These are phyloP conservation scores for Prunella fulvescens DNA, from an alignment of 2,113 vertebrate species.

Conservation along the genomic window DNA sequence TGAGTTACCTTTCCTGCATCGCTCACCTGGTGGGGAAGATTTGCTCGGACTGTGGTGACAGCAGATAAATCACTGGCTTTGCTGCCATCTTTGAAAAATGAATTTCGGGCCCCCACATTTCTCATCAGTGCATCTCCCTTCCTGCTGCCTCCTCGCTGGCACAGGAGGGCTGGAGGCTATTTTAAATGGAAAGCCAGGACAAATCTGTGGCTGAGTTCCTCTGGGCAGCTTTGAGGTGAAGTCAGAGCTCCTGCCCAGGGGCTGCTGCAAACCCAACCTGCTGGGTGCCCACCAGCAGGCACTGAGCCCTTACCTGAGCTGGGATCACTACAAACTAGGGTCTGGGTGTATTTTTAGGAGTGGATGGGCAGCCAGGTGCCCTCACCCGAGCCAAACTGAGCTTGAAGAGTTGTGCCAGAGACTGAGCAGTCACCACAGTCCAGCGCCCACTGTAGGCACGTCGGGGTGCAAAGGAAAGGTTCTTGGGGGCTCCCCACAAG, in stretches of 20 bases:
- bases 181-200: neutral
- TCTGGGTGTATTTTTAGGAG: neutral
- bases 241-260: neutral
- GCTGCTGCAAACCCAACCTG: neutral
- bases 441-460: accelerated
- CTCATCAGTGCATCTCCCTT: slow-evolving; percentile 68
- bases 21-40: slow-evolving; percentile 71
- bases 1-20: slow-evolving; percentile 48
- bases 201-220: neutral
- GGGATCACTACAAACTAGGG: accelerated
- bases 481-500: neutral
- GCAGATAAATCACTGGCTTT: slow-evolving; percentile 75
- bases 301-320: neutral
- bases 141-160: neutral
- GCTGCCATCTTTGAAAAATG: slow-evolving; percentile 76
- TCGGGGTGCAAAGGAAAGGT: accelerated
- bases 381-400: neutral
- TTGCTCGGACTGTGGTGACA: slow-evolving; percentile 64
- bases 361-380: neutral
- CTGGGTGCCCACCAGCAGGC: neutral
- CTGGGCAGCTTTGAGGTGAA: neutral
- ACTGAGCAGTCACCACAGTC: accelerated
- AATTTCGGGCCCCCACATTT: slow-evolving; percentile 53
- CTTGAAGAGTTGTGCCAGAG: accelerated
- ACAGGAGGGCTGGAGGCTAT: neutral